Percentiles rank a stretch among this genome's conserved stretches.
Conservation (phyloP, 2,888 invertebrate species). For the Nebria brevicollis region DNA sequence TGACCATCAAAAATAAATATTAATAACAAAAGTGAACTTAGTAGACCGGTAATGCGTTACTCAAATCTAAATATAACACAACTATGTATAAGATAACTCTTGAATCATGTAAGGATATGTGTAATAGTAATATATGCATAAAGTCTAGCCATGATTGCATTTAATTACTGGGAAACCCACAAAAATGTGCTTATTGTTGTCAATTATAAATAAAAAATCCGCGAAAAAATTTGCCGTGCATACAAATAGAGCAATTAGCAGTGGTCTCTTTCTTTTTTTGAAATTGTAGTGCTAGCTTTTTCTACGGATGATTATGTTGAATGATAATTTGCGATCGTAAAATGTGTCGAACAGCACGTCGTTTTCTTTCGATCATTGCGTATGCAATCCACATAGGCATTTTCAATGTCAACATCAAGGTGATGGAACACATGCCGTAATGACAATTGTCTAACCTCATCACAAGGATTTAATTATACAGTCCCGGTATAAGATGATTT, state of each 20-base stretch:
- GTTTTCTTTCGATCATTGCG: not conserved
- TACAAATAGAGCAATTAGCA: not conserved
- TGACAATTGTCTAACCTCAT: conserved; percentile 47
- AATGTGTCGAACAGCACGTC: conserved; percentile 1
- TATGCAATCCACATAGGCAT: conserved; percentile 23
- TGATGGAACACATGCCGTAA: conserved; percentile 29
- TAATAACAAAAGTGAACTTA: not conserved
- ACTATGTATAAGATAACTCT: not conserved
- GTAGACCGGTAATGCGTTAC: too few relatives aligned
- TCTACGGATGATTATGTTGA: conserved; percentile 9
- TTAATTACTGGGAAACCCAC: too few relatives aligned
- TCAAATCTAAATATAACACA: not conserved
- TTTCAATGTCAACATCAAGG: conserved; percentile 52
- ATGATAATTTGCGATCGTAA: not conserved
- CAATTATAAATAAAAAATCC: not conserved
- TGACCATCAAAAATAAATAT: not conserved
- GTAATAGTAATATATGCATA: too few relatives aligned
- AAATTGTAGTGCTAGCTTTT: not conserved
- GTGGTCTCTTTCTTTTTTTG: not conserved
- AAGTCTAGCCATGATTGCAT: not conserved
- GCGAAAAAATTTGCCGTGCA: not conserved
- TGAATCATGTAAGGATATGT: not conserved
- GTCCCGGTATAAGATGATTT: not conserved
- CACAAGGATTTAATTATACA: conserved; percentile 47
- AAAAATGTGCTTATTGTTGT: not conserved